A percentile compares a stretch with the other conserved stretches of the same genome.
Conservation (phyloP, 2,888 invertebrate genomes). For the Catonia carolina region DNA sequence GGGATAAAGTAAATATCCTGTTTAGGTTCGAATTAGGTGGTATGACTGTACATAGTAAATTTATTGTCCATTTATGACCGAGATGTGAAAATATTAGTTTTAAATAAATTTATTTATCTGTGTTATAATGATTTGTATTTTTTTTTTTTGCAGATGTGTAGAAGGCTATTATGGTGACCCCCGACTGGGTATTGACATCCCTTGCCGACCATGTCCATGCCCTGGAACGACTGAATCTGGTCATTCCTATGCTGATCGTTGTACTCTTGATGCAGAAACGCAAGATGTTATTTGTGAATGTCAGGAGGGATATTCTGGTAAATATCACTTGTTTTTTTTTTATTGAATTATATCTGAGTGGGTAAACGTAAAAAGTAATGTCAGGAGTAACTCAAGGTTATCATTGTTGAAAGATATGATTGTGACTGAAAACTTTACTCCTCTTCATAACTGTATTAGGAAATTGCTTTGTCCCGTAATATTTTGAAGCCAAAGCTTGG, state of each 20-base stretch:
- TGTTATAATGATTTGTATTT: too few species aligned
- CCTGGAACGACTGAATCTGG: slow-evolving; percentile 79
- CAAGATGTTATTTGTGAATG: slow-evolving; percentile 90
- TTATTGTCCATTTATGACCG: too few species aligned
- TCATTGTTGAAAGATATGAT: neutral
- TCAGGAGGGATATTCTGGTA: slow-evolving; percentile 75
- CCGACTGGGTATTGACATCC: slow-evolving; percentile 76
- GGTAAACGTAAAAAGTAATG: too few species aligned
- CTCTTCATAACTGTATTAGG: too few species aligned
- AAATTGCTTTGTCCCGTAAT: too few species aligned
- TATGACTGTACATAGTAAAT: too few species aligned
- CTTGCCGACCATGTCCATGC: slow-evolving; percentile 91
- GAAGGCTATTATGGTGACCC: slow-evolving; percentile 96
- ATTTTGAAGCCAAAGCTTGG: too few species aligned
- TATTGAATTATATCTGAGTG: neutral
- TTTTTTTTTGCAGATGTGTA: slow-evolving; percentile 70
- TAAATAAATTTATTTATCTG: too few species aligned
- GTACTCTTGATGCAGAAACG: slow-evolving; percentile 73
- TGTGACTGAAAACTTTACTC: too few species aligned
- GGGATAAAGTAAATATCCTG: too few species aligned
- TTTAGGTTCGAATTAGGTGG: too few species aligned
- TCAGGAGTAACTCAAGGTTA: neutral
- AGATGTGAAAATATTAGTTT: too few species aligned
- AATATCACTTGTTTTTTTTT: slow-evolving; percentile 15
- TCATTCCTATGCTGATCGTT: slow-evolving; percentile 82